phyloP scores from a whole-genome alignment of 2,888 invertebrate species.

The Rhodophaea formosa region DNA sequence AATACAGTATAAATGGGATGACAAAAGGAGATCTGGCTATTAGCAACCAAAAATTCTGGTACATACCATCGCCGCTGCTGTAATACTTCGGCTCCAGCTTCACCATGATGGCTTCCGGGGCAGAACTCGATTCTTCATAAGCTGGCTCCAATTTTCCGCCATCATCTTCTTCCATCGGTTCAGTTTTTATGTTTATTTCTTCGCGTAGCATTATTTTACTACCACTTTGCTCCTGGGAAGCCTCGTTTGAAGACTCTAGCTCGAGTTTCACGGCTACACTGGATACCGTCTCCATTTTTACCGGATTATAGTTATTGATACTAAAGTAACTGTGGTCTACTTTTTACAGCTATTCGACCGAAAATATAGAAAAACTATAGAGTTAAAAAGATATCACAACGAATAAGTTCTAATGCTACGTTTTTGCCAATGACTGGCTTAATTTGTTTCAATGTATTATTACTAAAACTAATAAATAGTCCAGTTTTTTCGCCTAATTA shows the following conservation, averaged over 20 bases:
- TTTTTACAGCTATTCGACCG: not conserved
- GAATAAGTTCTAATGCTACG: not conserved
- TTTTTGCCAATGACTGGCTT: not conserved
- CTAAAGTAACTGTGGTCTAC: not conserved
- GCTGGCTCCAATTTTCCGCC: not conserved
- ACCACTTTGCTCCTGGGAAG: not conserved
- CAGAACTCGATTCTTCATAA: not conserved
- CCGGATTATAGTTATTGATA: not conserved
- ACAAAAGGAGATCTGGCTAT: not conserved
- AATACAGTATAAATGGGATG: not conserved
- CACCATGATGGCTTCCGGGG: constrained; percentile 19
- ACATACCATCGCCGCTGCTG: constrained; percentile 23
- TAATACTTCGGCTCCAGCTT: constrained; percentile 23
- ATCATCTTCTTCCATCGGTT: not conserved
- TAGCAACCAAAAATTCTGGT: not conserved
- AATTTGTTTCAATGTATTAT: too few species aligned
- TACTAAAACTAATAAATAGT: too few species aligned
- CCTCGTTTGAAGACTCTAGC: not conserved
- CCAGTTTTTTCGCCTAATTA: too few species aligned
- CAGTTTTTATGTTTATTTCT: not conserved
- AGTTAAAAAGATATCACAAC: not conserved
- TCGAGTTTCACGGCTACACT: constrained; percentile 4
- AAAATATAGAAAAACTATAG: not conserved
- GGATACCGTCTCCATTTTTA: constrained; percentile 12
- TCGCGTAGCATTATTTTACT: not conserved